Conservation (phyloP, 2,113 vertebrate genomes). For the Catharus minimus region DNA sequence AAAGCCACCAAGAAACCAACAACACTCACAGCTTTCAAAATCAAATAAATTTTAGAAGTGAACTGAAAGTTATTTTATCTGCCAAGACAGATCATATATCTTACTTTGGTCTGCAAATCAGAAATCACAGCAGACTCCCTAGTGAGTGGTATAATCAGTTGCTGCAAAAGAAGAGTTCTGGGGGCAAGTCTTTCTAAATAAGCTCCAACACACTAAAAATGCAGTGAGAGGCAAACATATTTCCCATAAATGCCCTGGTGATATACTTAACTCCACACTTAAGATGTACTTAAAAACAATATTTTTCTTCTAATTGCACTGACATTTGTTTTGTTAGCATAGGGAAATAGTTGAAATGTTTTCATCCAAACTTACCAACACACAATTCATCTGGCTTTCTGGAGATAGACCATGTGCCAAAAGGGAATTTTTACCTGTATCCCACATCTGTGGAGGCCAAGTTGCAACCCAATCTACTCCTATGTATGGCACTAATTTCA, state of each 20-base stretch:
- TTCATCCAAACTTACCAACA: not conserved
- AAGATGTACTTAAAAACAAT: not conserved
- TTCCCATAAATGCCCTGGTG: not conserved
- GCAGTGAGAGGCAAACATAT: not conserved
- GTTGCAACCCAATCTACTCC: not conserved
- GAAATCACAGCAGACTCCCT: not conserved
- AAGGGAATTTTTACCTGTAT: not conserved
- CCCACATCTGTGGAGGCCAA: not conserved
- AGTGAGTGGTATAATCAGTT: not conserved
- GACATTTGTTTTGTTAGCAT: not conserved
- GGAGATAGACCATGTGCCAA: not conserved
- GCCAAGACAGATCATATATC: not conserved
- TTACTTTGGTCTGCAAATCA: constrained; percentile 11
- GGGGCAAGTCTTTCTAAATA: not conserved
- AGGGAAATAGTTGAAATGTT: not conserved
- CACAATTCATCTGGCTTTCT: not conserved
- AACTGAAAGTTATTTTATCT: not conserved
- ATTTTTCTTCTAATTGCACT: not conserved
- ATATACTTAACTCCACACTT: not conserved
- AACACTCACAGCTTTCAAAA: not conserved
- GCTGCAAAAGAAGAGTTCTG: not conserved
- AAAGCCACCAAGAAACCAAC: not conserved
- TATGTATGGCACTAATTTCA: not conserved
- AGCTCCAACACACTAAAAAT: not conserved
- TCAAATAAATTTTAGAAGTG: not conserved